Percentiles rank a stretch among this genome's conserved stretches.
phyloP scores from a whole-genome alignment of 2,113 vertebrate species.

The Tachuris rubrigastra region DNA sequence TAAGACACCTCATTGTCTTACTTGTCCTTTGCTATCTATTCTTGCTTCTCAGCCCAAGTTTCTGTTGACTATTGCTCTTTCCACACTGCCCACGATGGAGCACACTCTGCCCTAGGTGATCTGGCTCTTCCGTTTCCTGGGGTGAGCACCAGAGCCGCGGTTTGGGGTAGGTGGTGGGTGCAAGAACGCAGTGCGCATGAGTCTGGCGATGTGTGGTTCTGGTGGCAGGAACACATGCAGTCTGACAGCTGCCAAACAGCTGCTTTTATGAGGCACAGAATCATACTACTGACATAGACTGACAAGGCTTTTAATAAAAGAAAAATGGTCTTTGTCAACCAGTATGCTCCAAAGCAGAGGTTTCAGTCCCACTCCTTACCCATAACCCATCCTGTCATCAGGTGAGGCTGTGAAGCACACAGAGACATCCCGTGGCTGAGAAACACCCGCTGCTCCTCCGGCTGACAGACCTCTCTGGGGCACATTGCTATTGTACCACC shows the following conservation, averaged over 20 bases:
- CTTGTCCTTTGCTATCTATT: not conserved
- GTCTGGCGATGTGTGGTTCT: not conserved
- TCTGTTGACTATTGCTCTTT: not conserved
- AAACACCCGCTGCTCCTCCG: rapidly evolving
- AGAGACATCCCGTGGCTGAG: not conserved
- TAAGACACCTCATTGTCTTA: not conserved
- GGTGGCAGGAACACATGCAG: not conserved
- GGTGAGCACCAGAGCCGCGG: not conserved
- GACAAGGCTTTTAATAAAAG: not conserved
- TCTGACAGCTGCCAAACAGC: not conserved
- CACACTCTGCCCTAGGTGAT: not conserved
- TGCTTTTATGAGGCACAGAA: not conserved
- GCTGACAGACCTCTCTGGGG: not conserved
- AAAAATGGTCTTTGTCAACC: not conserved
- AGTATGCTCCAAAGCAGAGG: not conserved
- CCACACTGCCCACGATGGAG: rapidly evolving
- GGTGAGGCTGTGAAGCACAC: not conserved
- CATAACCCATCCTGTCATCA: not conserved
- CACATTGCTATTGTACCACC: rapidly evolving
- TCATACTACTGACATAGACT: not conserved
- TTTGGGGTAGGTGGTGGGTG: not conserved
- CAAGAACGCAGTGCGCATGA: rapidly evolving
- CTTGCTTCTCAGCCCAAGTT: not conserved
- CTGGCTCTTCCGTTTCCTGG: not conserved
- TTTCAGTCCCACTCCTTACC: not conserved